Conservation (phyloP, 1,140 invertebrate genomes). For the Episyrphus balteatus region DNA sequence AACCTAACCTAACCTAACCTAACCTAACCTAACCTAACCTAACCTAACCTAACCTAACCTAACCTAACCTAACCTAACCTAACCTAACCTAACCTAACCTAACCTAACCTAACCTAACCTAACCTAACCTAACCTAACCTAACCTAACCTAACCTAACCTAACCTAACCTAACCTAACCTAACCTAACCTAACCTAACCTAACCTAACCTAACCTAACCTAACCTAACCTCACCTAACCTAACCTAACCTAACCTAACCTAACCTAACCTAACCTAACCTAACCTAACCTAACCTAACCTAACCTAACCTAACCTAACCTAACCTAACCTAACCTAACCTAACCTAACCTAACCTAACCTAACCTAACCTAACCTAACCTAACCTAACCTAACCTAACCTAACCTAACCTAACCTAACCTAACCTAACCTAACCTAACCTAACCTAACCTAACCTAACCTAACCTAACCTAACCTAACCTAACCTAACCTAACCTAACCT, state of each 20-base stretch:
- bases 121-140: too few relatives aligned
- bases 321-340: background rate
- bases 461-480: too few relatives aligned
- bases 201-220: background rate
- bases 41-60: too few relatives aligned
- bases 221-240: background rate
- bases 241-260: background rate
- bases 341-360: background rate
- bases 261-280: background rate
- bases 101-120: too few relatives aligned
- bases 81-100: too few relatives aligned
- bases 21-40: too few relatives aligned
- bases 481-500: too few relatives aligned
- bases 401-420: background rate
- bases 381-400: background rate
- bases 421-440: background rate
- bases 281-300: background rate
- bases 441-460: too few relatives aligned
- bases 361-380: background rate
- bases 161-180: background rate
- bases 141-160: too few relatives aligned
- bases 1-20: too few relatives aligned
- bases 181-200: background rate
- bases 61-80: too few relatives aligned
- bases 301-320: background rate